These are phyloP conservation scores for Drosophila neonasuta DNA, from an alignment of 2,888 invertebrate species.

Conservation along the genomic window DNA sequence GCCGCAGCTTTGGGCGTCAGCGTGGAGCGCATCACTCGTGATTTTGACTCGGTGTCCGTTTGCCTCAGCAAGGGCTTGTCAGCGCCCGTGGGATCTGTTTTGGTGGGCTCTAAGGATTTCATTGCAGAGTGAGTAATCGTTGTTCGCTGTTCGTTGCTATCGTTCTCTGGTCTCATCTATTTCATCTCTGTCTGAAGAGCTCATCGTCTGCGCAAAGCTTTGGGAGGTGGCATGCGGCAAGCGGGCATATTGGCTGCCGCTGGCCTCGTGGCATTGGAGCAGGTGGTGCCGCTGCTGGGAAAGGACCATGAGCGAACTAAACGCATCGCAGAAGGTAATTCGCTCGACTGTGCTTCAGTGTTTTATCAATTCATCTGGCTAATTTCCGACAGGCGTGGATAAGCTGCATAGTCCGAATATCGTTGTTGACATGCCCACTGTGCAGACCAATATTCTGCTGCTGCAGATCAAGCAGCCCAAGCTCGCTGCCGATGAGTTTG, in stretches of 20 bases:
- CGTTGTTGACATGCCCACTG: conserved; percentile 84
- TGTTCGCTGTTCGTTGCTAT: no score
- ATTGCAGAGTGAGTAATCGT: conserved; percentile 85
- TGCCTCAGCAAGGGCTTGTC: conserved; percentile 96
- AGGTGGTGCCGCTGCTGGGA: conserved; percentile 87
- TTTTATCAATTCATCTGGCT: background rate
- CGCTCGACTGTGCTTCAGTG: background rate
- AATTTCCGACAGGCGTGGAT: conserved; percentile 83
- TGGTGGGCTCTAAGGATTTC: conserved; percentile 89
- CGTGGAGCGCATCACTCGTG: conserved; percentile 86
- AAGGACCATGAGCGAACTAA: conserved; percentile 89
- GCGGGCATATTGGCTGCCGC: conserved; percentile 95
- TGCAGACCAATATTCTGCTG: conserved; percentile 90
- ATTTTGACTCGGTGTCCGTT: conserved; percentile 91
- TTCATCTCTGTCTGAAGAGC: conserved; percentile 84
- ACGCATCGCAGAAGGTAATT: conserved; percentile 86
- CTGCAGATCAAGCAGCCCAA: conserved; percentile 84
- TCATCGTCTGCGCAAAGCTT: conserved; percentile 89
- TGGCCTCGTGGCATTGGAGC: conserved; percentile 92
- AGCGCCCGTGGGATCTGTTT: conserved; percentile 93
- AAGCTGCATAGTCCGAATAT: conserved; percentile 85
- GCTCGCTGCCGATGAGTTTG: conserved; percentile 84
- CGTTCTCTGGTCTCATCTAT: background rate
- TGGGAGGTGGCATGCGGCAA: conserved; percentile 98
- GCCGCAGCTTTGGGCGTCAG: conserved; percentile 86